These are phyloP conservation scores for Drosophila nigromelanica DNA, from an alignment of 1,140 invertebrate species.

Conservation along the genomic window DNA sequence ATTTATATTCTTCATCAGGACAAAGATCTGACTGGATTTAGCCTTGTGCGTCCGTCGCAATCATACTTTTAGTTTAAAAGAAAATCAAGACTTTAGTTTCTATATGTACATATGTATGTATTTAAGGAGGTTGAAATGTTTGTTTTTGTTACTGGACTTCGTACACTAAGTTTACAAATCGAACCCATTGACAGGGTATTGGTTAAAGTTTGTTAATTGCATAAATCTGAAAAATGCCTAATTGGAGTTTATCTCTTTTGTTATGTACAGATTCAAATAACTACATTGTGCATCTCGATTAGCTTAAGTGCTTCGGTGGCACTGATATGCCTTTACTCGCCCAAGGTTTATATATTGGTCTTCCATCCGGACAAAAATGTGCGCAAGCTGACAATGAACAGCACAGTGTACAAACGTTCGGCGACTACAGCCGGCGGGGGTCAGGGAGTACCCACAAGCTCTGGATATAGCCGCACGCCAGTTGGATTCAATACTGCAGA, in stretches of 20 bases:
- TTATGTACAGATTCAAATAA: slow-evolving; percentile 88
- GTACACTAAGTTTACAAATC: no score
- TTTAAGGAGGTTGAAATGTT: no score
- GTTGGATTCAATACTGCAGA: slow-evolving; percentile 8
- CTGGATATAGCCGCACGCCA: slow-evolving; percentile 55
- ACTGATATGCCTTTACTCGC: slow-evolving; percentile 90
- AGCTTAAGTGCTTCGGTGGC: slow-evolving; percentile 91
- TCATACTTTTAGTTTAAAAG: no score
- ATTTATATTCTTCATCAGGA: no score
- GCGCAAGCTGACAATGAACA: slow-evolving; percentile 85
- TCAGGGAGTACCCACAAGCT: slow-evolving; percentile 45
- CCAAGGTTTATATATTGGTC: slow-evolving; percentile 91
- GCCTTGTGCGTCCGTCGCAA: no score
- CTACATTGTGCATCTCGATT: slow-evolving; percentile 91
- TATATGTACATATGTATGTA: no score
- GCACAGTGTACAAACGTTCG: slow-evolving; percentile 84
- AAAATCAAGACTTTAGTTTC: no score
- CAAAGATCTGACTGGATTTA: no score
- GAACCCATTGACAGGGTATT: no score
- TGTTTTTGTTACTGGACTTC: no score
- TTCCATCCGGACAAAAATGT: slow-evolving; percentile 92
- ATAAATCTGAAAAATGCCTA: no score
- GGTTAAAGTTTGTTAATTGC: no score
- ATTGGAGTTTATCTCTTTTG: slow-evolving; percentile 3
- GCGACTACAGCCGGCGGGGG: slow-evolving; percentile 59